Base-by-base conservation (phyloP, 2,113 vertebrate genomes). In the Stegastes partitus region DNA sequence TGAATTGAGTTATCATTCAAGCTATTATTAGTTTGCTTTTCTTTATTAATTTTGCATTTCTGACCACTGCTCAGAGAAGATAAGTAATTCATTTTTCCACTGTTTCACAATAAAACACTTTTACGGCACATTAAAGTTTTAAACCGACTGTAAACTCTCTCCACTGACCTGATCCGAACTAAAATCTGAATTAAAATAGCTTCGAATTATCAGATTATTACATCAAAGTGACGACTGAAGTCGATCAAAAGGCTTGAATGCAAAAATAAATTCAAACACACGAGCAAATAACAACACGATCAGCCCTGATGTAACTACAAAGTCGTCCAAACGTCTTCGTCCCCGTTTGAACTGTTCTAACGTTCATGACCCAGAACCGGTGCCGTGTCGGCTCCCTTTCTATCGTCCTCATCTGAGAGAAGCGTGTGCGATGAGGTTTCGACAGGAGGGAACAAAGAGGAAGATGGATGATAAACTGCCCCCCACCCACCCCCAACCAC, bases 391-490 rank as follows among this genome's bases (percentile, higher is more conserved):
- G 82, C 77, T 81, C 73, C 66, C 58, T 22, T 56, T 69, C 72
- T 49, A 21, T 21, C 59, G 75, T 59, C 34, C 10, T 50, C 31
- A 15, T 68, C 57, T 25, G 67, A 49, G 62, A 75, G 68, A 82
- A 56, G 77, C 74, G 45, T 44, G 73, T 66, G 74, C 64, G 83
- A 72, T 64, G 83, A 80, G 62, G 71, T 64, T n/a, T 68, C 3
- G 67, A 83, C 85, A 81, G 64, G 18, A 11, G 54, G 64, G 69
- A 81, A 87, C 85, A 85, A 89, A 91, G 77, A 53, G 23, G 8
- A 84, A 82, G 91, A 89, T 83, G 81, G 84, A 91, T 82, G 89
- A 79, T 69, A 49, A 34, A 85, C 74, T 56, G 81, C 82, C 76
- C 76, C 71, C 74, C 68, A 89, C 58, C 74, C 54, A 81, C 82